phyloP scores from a whole-genome alignment of 2,888 invertebrate species.

The Andrena dorsata region DNA sequence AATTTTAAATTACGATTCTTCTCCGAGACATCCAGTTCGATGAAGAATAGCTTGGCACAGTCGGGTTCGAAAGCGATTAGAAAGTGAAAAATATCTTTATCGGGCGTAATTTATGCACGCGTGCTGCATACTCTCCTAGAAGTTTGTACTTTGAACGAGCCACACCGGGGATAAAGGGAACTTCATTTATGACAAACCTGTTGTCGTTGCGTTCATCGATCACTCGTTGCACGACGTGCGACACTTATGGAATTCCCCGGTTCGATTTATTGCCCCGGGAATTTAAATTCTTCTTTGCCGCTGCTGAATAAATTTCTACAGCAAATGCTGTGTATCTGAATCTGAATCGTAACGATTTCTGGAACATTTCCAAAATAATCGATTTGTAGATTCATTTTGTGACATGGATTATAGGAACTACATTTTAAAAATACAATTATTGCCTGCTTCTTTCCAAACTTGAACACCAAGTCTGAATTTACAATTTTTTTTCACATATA shows the following conservation, averaged over 20 bases:
- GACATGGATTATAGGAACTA: not conserved
- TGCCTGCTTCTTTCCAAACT: not conserved
- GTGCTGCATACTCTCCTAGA: slow-evolving; percentile 7
- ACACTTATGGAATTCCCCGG: slow-evolving; percentile 66
- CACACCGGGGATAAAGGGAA: slow-evolving; percentile 48
- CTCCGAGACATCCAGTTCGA: not conserved
- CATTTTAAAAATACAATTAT: not conserved
- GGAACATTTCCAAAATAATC: slow-evolving; percentile 9
- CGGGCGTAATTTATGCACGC: slow-evolving; percentile 16
- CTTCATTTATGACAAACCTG: slow-evolving; percentile 67
- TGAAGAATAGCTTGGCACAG: not conserved
- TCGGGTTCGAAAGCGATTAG: slow-evolving; percentile 29
- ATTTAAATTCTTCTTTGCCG: slow-evolving; percentile 57
- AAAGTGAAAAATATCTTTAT: slow-evolving; percentile 28
- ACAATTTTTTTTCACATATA: not conserved
- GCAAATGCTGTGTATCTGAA: not conserved
- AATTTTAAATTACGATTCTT: slow-evolving; percentile 3
- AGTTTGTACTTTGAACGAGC: slow-evolving; percentile 20
- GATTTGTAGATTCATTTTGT: not conserved
- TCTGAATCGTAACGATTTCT: slow-evolving; percentile 17
- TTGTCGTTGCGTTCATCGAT: slow-evolving; percentile 67
- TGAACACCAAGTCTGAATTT: not conserved
- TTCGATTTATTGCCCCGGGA: slow-evolving; percentile 61
- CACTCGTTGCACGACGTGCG: slow-evolving; percentile 60
- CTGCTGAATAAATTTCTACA: slow-evolving; percentile 51